These are phyloP conservation scores for Muricea muricata DNA, from an alignment of 92 coral and sea anemone genomes.

Conservation along the genomic window DNA sequence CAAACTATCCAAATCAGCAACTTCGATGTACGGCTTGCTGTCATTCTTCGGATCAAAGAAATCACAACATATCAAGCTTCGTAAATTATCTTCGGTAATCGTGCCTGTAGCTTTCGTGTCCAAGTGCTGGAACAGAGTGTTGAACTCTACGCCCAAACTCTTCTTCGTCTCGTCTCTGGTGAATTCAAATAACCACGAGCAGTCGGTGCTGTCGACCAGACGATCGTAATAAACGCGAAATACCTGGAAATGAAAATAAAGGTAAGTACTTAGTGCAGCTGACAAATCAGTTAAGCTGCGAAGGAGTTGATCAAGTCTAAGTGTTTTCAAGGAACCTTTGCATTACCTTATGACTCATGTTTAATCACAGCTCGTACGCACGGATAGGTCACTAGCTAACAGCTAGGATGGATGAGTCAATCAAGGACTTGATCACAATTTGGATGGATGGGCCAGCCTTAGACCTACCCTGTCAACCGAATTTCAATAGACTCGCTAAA, in stretches of 20 bases:
- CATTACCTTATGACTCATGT: too few species aligned
- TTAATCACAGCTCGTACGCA: too few species aligned
- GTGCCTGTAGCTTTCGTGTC: slow-evolving; percentile 83
- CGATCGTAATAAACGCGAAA: slow-evolving; percentile 99
- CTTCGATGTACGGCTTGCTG: slow-evolving; percentile 87
- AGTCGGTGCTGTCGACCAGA: slow-evolving; percentile 87
- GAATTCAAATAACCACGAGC: slow-evolving; percentile 85
- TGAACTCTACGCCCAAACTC: slow-evolving; percentile 82
- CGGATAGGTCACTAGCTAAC: too few species aligned
- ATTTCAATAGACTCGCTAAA: too few species aligned
- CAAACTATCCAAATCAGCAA: slow-evolving; percentile 80
- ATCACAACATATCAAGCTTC: slow-evolving; percentile 97
- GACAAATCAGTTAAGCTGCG: too few species aligned
- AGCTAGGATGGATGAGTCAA: too few species aligned
- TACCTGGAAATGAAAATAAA: slow-evolving; percentile 61
- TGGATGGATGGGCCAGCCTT: too few species aligned
- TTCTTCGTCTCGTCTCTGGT: slow-evolving; percentile 72
- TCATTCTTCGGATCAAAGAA: slow-evolving; percentile 96
- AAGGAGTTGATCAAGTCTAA: too few species aligned
- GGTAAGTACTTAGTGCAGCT: too few species aligned
- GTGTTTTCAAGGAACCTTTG: too few species aligned
- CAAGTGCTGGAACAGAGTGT: slow-evolving; percentile 85
- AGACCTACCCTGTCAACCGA: too few species aligned
- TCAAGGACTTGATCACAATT: too few species aligned
- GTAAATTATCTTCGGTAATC: slow-evolving; percentile 89